Evolutionary conservation across 1,140 invertebrate genomes (phyloP), one percentile per base, ranked within the genome.

Genomic region (Ephestia elutella): DNA sequence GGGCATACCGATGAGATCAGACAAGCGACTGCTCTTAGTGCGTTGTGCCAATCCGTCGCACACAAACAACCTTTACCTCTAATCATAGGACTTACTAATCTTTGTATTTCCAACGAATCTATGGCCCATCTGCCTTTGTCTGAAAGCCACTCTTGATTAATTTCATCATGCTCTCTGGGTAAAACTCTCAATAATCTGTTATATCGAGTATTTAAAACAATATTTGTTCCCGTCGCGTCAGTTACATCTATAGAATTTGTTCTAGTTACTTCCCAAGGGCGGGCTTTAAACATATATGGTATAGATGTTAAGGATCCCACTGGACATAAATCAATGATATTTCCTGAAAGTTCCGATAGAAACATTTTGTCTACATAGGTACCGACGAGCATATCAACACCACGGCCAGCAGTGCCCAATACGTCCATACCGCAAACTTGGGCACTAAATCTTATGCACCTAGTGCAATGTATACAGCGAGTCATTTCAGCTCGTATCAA

Each of bases 281-380:
- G 80, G n/a, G 92, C 90, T 66, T 89, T 91, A 81, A 95, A 95
- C 75, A 96, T 95, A 77, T 99, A 99, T 0, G 98, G 99, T 86
- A 99, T 99, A 59, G 95, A 96, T 11, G 99, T 99, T 8, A 99
- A 88, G 10, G 99, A 98, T 58, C 99, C 99, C 19, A 99, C 99
- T 35, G 99, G 99, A 86, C 99, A 99, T 51, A 99, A 91, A 90
- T 99, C 99, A 71, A 99, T 99, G 18, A 99, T 94, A 84, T 99
- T 99, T 38, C 98, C 98, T 54, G 98, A 99, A 11, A 99, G 89
- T 90, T 99, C 99, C 0, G 98, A 98, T 44, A 98, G 90, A 78
- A 99, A 96, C 90, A 99, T 93, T 90, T 99, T 99, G 76, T 99
- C 97, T 4, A 99, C 96, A 78, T 99, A 99, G 0, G 98, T 99